Evolutionary conservation across 1,140 invertebrate genomes (phyloP).

Genomic region (Globodera rostochiensis): DNA sequence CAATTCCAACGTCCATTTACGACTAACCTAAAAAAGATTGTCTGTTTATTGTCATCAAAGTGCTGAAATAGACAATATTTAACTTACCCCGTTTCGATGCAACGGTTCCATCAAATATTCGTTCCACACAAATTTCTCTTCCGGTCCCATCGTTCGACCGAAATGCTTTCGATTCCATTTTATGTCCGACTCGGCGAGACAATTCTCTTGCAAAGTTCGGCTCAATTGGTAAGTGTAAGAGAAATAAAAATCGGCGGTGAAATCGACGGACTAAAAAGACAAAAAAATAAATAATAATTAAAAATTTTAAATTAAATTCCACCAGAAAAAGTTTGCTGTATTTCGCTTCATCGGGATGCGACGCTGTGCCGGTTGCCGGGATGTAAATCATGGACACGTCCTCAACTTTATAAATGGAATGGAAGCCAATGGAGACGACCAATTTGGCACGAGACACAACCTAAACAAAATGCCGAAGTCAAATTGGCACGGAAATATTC

Average conservation of each 20-base stretch:
- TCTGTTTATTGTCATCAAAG: conserved; percentile 1
- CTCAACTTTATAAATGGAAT: conserved; percentile 62
- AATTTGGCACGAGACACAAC: conserved; percentile 59
- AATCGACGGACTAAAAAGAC: conserved; percentile 58
- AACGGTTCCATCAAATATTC: conserved; percentile 62
- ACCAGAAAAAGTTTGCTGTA: conserved; percentile 63
- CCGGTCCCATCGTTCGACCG: conserved; percentile 32
- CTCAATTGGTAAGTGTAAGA: conserved; percentile 65
- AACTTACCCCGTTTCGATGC: conserved; percentile 39
- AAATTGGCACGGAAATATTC: background rate
- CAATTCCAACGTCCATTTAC: conserved; percentile 59
- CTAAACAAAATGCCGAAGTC: conserved; percentile 34
- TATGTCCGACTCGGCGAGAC: conserved; percentile 32
- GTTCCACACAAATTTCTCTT: conserved; percentile 64
- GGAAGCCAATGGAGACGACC: conserved; percentile 55
- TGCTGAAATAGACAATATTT: background rate
- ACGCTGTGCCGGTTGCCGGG: conserved; percentile 38
- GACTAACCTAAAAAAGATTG: conserved; percentile 34
- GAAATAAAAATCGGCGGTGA: conserved; percentile 65
- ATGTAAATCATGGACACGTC: conserved; percentile 64
- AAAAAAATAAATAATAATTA: conserved; percentile 6
- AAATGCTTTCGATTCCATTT: conserved; percentile 43
- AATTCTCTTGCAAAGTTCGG: conserved; percentile 63
- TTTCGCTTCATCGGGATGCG: conserved; percentile 54
- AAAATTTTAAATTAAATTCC: background rate